phyloP scores from a whole-genome alignment of 2,888 invertebrate genomes.

The Tiphia femorata region DNA sequence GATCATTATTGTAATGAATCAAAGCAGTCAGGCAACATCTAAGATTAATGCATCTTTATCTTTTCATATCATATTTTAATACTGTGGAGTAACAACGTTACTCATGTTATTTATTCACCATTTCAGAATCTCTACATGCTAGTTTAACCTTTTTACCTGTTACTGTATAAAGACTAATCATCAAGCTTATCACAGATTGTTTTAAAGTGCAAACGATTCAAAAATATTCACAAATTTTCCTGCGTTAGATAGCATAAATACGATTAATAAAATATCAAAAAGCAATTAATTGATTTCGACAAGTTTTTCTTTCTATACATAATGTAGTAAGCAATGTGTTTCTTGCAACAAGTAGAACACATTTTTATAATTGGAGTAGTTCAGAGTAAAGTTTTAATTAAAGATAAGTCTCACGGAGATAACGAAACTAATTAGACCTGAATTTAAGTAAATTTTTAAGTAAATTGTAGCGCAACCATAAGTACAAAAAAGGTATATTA shows the following conservation, averaged over 20 bases:
- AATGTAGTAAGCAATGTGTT: too few relatives aligned
- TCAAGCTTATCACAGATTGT: not conserved
- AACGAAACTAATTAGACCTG: too few relatives aligned
- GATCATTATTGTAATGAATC: conserved; percentile 41
- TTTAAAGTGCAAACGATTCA: not conserved
- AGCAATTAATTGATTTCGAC: conserved; percentile 1
- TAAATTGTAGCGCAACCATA: too few relatives aligned
- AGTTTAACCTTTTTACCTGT: conserved; percentile 7
- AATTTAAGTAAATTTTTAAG: too few relatives aligned
- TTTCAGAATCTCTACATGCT: conserved; percentile 29
- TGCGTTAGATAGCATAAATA: not conserved
- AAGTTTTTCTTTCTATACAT: too few relatives aligned
- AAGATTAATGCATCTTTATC: conserved; percentile 30
- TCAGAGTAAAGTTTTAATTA: too few relatives aligned
- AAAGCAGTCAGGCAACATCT: conserved; percentile 43
- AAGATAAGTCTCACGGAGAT: too few relatives aligned
- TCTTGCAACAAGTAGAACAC: too few relatives aligned
- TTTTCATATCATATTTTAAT: conserved; percentile 46
- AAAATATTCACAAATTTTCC: not conserved
- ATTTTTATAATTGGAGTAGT: too few relatives aligned
- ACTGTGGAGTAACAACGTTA: conserved; percentile 30
- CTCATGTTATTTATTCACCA: conserved; percentile 46
- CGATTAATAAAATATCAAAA: too few relatives aligned
- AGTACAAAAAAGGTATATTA: too few relatives aligned
- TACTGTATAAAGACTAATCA: not conserved